phyloP scores from a whole-genome alignment of 2,888 invertebrate genomes.

The Drosophila formosana region DNA sequence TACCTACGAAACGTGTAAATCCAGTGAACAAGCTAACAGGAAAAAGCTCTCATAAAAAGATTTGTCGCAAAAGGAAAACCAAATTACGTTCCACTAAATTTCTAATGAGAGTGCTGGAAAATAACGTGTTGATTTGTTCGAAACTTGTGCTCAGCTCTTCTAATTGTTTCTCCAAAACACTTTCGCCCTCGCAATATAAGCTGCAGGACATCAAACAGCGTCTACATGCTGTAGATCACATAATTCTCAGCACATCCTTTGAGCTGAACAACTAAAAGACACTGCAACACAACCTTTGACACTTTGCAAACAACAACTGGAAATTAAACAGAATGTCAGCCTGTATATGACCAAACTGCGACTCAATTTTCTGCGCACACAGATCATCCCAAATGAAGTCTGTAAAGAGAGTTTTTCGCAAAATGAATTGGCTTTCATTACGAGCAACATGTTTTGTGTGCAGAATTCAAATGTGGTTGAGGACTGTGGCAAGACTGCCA shows the following conservation, averaged over 20 bases:
- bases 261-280: constrained; percentile 39
- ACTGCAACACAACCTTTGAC: constrained; percentile 19
- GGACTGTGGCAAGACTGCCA: constrained; percentile 41
- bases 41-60: neutral
- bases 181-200: constrained; percentile 2
- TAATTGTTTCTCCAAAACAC: constrained; percentile 31
- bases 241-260: constrained; percentile 18
- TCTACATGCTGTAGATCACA: constrained; percentile 15
- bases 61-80: neutral
- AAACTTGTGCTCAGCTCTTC: constrained; percentile 46
- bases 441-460: constrained; percentile 42
- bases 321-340: constrained; percentile 29
- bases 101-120: no score
- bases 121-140: no score
- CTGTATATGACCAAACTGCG: constrained; percentile 40
- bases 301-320: constrained; percentile 30
- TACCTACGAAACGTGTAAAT: no score
- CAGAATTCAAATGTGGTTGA: constrained; percentile 34
- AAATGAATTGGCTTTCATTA: constrained; percentile 44
- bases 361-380: constrained; percentile 37
- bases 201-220: constrained; percentile 22
- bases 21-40: neutral
- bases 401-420: constrained; percentile 49
- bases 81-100: constrained; percentile 17
- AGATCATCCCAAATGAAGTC: constrained; percentile 33